Evolutionary conservation across 1,140 invertebrate species (phyloP), one percentile per base, ranked within the genome.

Genomic region (Microplitis demolitor): DNA sequence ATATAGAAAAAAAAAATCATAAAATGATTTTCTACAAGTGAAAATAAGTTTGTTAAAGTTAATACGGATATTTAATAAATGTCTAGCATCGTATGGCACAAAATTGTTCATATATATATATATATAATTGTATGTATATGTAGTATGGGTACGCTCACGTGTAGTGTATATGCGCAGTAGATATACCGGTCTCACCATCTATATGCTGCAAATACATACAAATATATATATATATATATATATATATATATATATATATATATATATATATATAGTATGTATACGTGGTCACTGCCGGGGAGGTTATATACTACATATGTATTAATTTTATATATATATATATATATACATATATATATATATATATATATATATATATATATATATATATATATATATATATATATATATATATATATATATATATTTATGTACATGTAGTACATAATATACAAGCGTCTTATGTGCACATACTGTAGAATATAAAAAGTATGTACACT

Each of bases 361-460:
- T 39, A 39, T 45, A 8, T 45, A 79, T 63, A 62, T 78, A 74
- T 45, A 3, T 8, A 9, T 45, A 5, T 45, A 45, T 39, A 66
- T 67, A 39, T 6, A 63, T 39, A 39, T 39, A 39, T 39, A 39
- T 9, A 39, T 39, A 9, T 39, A 39, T 45, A 8, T 45, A 79
- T 63, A 62, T 78, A 74, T 45, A n/a, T 39, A 39, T 39, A 39
- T 39, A 39, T 9, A 39, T 39, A 9, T 39, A 39, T 45, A 8
- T 45, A 79, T 63, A 62, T 78, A 74, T 45, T 8, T 8, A 9
- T 45, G 39, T 45, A 45, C 45, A 66, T 67, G 35, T 6, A 63
- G 77, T 82, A 83, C 62, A 82, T 82, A 80, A 83, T 81, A 66
- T 83, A 79, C 73, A 74, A 69, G 74, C 61, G 61, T 50, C 69